Conservation (phyloP, 2,888 invertebrate species). For the Orthonychiurus folsomi region DNA sequence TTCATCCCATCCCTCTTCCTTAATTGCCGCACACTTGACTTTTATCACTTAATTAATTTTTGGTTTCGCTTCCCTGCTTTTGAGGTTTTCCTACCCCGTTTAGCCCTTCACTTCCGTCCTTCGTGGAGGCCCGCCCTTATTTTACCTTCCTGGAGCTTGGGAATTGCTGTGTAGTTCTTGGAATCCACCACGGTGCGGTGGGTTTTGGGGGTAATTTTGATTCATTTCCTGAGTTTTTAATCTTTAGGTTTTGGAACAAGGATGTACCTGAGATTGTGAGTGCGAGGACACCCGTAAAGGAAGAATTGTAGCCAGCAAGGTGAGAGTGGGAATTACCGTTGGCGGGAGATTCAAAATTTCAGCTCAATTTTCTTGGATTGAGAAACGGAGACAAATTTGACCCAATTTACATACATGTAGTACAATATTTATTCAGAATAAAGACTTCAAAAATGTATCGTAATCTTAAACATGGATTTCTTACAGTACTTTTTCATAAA, state of each 20-base stretch:
- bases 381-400: neutral
- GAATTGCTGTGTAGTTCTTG: no score
- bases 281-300: neutral
- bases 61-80: neutral
- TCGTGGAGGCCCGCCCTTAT: no score
- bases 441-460: no score
- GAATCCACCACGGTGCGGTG: no score
- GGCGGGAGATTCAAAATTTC: no score
- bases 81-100: neutral
- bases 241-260: constrained; percentile 18
- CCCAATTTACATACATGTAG: neutral
- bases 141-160: no score
- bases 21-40: constrained; percentile 36
- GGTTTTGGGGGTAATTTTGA: no score
- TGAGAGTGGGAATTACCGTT: no score
- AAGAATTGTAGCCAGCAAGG: constrained; percentile 7
- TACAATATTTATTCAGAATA: no score
- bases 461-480: no score
- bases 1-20: constrained; percentile 12
- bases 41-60: constrained; percentile 38
- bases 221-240: neutral
- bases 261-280: constrained; percentile 10
- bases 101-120: no score
- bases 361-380: neutral
- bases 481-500: no score